Percentiles rank a stretch among this genome's conserved stretches.
These are phyloP conservation scores for Teleogryllus occipitalis DNA, from an alignment of 1,140 invertebrate genomes.

Conservation along the genomic window DNA sequence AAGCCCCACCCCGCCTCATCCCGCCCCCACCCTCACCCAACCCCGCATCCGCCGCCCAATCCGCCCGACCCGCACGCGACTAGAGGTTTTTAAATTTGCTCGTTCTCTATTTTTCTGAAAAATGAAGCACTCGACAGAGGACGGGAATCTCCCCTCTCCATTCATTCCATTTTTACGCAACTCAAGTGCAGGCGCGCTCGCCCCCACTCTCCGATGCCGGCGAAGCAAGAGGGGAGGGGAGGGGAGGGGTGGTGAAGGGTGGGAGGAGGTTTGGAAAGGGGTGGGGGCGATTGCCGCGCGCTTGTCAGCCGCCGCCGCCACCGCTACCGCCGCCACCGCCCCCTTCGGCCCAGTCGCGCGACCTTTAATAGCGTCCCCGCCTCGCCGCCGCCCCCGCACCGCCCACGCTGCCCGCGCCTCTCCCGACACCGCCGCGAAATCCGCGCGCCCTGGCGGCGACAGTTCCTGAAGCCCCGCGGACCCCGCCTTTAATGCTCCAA, in stretches of 20 bases:
- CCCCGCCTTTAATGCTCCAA: not conserved
- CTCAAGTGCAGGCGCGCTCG: not conserved
- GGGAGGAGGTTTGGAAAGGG: not conserved
- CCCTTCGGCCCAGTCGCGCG: not conserved
- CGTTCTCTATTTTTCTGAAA: not conserved
- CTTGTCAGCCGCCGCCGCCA: not conserved
- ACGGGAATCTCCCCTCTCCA: not conserved
- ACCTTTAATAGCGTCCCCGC: not conserved
- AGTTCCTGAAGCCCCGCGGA: not conserved
- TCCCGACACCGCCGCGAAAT: not conserved
- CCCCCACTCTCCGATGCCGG: too few species aligned
- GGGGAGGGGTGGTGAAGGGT: too few species aligned
- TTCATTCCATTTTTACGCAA: constrained; percentile 4
- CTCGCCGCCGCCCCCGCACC: too few species aligned
- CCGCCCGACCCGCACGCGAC: not conserved
- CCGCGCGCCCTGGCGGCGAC: not conserved
- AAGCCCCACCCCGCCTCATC: not conserved
- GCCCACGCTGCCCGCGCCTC: not conserved
- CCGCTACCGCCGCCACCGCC: not conserved
- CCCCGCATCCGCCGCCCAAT: not conserved
- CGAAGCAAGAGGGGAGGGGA: not conserved
- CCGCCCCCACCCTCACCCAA: too few species aligned
- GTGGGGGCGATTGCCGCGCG: not conserved
- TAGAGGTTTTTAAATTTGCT: not conserved
- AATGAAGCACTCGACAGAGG: constrained; percentile 3